Evolutionary conservation across 2,113 vertebrate species (phyloP).

Genomic region (Suncus etruscus): DNA sequence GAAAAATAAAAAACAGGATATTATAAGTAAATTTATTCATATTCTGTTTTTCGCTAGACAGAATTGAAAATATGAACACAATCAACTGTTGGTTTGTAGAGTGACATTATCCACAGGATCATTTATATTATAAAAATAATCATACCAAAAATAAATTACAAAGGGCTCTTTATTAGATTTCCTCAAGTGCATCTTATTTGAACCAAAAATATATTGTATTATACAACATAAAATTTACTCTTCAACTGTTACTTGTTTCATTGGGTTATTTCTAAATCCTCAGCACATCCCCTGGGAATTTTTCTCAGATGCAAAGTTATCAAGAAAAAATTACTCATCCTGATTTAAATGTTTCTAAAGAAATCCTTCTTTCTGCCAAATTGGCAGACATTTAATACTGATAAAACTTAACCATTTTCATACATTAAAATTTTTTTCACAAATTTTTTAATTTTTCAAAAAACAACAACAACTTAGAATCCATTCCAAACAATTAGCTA

Average conservation of each 20-base stretch:
- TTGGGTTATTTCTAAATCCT: not conserved
- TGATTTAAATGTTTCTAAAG: not conserved
- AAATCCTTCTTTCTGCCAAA: not conserved
- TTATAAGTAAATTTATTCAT: not conserved
- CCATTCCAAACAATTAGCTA: conserved; percentile 9
- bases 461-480: not conserved
- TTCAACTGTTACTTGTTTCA: not conserved
- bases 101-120: not conserved
- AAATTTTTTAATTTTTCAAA: conserved; percentile 8
- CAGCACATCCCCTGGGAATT: not conserved
- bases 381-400: not conserved
- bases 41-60: not conserved
- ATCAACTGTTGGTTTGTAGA: not conserved
- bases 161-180: not conserved
- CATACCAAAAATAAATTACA: not conserved
- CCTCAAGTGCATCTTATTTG: not conserved
- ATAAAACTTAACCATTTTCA: not conserved
- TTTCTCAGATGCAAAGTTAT: not conserved
- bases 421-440: not conserved
- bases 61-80: conserved; percentile 13
- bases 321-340: not conserved
- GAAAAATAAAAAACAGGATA: conserved; percentile 4
- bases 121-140: not conserved
- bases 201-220: conserved; percentile 41
- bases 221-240: not conserved